phyloP scores from a whole-genome alignment of 2,113 vertebrate species.

The Rattus norvegicus region DNA sequence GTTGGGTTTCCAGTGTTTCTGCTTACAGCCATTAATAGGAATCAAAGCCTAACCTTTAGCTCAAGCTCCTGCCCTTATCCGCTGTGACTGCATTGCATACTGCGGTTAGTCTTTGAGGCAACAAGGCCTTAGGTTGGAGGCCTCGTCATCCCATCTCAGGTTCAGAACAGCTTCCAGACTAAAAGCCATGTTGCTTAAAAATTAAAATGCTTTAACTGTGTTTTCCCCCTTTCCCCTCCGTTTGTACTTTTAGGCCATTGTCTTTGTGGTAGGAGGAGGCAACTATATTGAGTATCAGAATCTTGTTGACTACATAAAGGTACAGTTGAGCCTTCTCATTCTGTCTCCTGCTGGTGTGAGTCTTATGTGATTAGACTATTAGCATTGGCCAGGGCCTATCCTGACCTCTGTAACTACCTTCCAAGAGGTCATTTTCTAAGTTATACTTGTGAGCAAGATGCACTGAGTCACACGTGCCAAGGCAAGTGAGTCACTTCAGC shows the following conservation, averaged over 20 bases:
- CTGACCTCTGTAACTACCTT: neutral
- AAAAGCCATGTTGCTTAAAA: conserved; percentile 32
- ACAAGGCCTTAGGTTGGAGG: neutral
- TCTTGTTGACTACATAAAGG: conserved; percentile 97
- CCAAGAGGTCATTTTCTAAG: neutral
- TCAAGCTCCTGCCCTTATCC: neutral
- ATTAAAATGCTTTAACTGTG: conserved; percentile 7
- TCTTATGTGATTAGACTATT: neutral
- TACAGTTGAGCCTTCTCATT: neutral
- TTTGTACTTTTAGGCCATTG: conserved; percentile 91
- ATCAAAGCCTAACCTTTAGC: conserved; percentile 48
- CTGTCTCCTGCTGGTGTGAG: neutral
- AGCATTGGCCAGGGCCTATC: neutral
- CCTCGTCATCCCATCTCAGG: neutral
- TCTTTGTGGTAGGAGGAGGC: conserved; percentile 98
- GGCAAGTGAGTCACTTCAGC: neutral
- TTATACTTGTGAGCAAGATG: neutral
- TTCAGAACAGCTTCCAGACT: neutral
- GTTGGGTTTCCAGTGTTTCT: neutral
- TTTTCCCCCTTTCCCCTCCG: conserved; percentile 35
- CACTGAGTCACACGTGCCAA: neutral
- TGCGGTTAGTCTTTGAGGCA: neutral
- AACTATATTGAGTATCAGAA: conserved; percentile 99
- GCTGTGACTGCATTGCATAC: neutral
- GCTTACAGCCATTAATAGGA: neutral